These are phyloP conservation scores for Ormyrus nitidulus DNA, from an alignment of 2,888 invertebrate species.

Conservation along the genomic window DNA sequence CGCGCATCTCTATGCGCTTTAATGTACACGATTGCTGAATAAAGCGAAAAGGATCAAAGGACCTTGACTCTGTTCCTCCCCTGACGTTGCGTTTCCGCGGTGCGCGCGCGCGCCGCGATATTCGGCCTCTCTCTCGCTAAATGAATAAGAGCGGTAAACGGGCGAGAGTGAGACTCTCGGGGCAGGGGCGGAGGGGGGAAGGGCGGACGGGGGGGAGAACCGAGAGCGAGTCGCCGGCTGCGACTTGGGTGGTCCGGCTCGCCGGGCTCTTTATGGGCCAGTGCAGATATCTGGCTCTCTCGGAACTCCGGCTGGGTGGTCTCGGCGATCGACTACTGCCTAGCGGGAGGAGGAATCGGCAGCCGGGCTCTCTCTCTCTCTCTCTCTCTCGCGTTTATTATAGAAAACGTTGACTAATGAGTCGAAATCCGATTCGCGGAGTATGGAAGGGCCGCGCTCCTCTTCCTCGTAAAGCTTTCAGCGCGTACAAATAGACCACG, in stretches of 20 bases:
- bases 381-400: background rate
- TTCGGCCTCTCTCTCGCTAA: constrained; percentile 13
- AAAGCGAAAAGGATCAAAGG: background rate
- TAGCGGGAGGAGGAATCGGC: constrained; percentile 61
- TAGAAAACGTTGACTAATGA: constrained; percentile 32
- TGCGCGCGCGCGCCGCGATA: constrained; percentile 10
- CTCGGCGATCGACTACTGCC: constrained; percentile 69
- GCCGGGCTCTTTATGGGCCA: constrained; percentile 72
- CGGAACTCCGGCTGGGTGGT: constrained; percentile 70
- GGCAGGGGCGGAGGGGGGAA: background rate
- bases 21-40: background rate
- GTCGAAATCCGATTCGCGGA: background rate
- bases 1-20: background rate
- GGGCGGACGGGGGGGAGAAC: constrained; percentile 53
- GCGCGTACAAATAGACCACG: constrained; percentile 45
- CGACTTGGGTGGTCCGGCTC: constrained; percentile 73
- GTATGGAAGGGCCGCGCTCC: background rate
- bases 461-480: constrained; percentile 55
- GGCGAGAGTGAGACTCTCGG: constrained; percentile 36
- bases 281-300: constrained; percentile 52
- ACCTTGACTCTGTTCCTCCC: background rate
- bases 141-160: constrained; percentile 38
- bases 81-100: background rate
- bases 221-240: constrained; percentile 55
- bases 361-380: background rate